Percentiles rank a stretch among this genome's conserved stretches.
Conservation (phyloP, 2,113 vertebrate genomes). For the Thunnus thynnus region DNA sequence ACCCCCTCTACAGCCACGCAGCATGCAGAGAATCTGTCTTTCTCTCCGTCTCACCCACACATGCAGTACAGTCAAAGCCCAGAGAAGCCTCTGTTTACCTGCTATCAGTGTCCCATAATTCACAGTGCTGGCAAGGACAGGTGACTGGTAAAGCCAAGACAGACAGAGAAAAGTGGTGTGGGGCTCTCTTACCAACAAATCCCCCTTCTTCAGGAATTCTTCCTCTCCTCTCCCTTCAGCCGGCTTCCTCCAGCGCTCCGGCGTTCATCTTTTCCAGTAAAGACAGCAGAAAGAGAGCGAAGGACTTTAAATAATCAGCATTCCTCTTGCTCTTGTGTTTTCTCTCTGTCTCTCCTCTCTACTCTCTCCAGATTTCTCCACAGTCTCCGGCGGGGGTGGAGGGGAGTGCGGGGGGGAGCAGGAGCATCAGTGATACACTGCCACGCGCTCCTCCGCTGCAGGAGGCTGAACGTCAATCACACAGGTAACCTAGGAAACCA, state of each 20-base stretch:
- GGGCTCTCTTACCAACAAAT: constrained; percentile 71
- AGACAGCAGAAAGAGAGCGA: constrained; percentile 30
- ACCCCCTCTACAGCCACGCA: constrained; percentile 57
- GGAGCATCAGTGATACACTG: constrained; percentile 76
- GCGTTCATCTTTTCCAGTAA: constrained; percentile 60
- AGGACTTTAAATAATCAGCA: constrained; percentile 62
- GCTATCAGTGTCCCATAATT: constrained; percentile 36
- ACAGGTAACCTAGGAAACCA: constrained; percentile 72
- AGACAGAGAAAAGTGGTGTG: constrained; percentile 61
- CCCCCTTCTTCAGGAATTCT: constrained; percentile 60
- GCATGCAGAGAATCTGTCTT: constrained; percentile 64
- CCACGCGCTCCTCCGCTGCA: constrained; percentile 77
- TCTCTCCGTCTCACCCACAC: constrained; percentile 40
- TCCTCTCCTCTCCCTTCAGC: constrained; percentile 61
- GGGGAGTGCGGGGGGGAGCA: constrained; percentile 24
- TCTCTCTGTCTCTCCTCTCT: constrained; percentile 58
- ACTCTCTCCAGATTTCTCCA: constrained; percentile 66
- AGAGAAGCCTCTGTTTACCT: constrained; percentile 27
- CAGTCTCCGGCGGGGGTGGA: constrained; percentile 47
- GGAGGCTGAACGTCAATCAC: constrained; percentile 84
- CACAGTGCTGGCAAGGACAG: constrained; percentile 52
- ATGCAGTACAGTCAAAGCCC: constrained; percentile 13
- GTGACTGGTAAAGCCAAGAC: constrained; percentile 45
- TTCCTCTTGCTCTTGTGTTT: constrained; percentile 58
- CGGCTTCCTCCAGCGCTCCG: constrained; percentile 65